Evolutionary conservation across 2,888 invertebrate species (phyloP).

Genomic region (Ophioninae sp.): DNA sequence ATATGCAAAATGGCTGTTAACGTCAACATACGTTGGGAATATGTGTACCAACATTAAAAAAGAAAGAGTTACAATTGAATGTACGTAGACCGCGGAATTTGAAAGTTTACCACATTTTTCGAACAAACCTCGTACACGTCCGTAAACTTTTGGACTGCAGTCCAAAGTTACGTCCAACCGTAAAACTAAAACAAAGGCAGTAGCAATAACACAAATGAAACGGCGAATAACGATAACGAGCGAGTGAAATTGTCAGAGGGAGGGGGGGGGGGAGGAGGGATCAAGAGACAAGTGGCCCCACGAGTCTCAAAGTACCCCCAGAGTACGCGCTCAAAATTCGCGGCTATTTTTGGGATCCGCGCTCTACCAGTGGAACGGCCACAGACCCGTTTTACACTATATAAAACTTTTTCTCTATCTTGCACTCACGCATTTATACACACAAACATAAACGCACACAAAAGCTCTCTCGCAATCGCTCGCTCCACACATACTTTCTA

Average conservation of each 20-base stretch:
- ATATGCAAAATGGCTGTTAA: too few species aligned
- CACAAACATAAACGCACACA: neutral
- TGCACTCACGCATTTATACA: neutral
- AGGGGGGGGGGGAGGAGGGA: neutral
- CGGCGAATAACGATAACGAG: neutral
- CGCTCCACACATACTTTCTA: conserved; percentile 4
- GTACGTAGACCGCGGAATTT: too few species aligned
- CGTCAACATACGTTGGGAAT: too few species aligned
- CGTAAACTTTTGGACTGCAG: neutral
- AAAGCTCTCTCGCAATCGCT: neutral
- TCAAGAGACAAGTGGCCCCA: conserved; percentile 35
- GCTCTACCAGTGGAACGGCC: conserved; percentile 64
- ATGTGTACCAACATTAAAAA: too few species aligned
- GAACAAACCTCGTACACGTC: too few species aligned
- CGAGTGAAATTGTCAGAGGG: conserved; percentile 14
- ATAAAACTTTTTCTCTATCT: conserved; percentile 18
- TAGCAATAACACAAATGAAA: neutral
- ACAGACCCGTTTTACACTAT: conserved; percentile 39
- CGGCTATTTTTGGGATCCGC: conserved; percentile 76
- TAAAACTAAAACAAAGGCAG: neutral
- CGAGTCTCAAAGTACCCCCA: conserved; percentile 47
- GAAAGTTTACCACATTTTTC: too few species aligned
- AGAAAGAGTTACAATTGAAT: too few species aligned
- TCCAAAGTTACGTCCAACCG: neutral
- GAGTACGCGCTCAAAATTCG: conserved; percentile 74